Evolutionary conservation across 2,888 invertebrate species (phyloP), one percentile per base, ranked within the genome.

Genomic region (Cordylochernes scorpioides): DNA sequence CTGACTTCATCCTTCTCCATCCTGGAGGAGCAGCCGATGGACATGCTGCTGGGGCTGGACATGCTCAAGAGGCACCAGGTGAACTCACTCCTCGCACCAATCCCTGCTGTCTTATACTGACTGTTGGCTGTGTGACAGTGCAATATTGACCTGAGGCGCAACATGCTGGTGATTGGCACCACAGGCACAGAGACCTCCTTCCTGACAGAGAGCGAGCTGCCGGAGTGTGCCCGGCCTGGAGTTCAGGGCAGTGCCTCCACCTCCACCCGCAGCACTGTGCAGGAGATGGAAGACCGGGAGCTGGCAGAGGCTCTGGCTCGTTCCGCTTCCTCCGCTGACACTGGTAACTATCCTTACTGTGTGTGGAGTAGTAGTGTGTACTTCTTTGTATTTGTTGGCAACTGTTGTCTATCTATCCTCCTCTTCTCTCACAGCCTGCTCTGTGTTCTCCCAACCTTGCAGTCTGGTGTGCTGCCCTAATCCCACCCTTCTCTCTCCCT

Each of bases 41-140:
- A 97, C 48, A 86, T 97, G 82, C 58, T 97, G 32, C 61, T 97
- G 9, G 97, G 97, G 0, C 60, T 97, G 30, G 94, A 97, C 49
- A 91, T 94, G 86, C 61, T 97, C 1, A 84, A 78, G 56, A 60
- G 91, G 45, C 91, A 94, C 62, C 88, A 86, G 64, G 77, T 75
- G 39, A 28, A 32, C 35, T 19, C 5, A 10, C 3, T 8, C 12
- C n/a, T n/a, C n/a, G n/a, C n/a, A n/a, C n/a, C n/a, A n/a, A n/a
- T n/a, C n/a, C n/a, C n/a, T n/a, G n/a, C n/a, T n/a, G n/a, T n/a
- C n/a, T n/a, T n/a, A n/a, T n/a, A n/a, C n/a, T n/a, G n/a, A n/a
- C n/a, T n/a, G n/a, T n/a, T n/a, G n/a, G n/a, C n/a, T n/a, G n/a
- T n/a, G n/a, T n/a, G n/a, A n/a, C n/a, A 75, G 68, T 91, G 88